Evolutionary conservation across 2,113 vertebrate species (phyloP), one percentile per base, ranked within the genome.

Genomic region (Pseudorasbora parva): DNA sequence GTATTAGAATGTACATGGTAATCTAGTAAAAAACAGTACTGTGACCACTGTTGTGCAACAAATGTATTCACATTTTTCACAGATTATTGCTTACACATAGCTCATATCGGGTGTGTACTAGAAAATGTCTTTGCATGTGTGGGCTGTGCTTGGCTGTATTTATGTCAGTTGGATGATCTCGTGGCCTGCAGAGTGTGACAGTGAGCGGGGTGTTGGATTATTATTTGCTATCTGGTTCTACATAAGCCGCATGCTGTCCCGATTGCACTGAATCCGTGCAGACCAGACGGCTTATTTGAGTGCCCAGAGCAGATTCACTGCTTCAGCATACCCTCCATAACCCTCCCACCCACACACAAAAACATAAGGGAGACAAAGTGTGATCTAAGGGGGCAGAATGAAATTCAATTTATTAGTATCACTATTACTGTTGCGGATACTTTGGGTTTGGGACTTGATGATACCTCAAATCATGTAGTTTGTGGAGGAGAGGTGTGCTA

Each of bases 131-230:
- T 21, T 69, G 25, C 8, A 3, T 47, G 30, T 54, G 47, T 82
- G 45, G 66, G 33, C 33, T 51, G 19, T 74, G 64, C 59, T 23
- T 25, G 47, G 68, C n/a, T 57, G 23, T 81, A 68, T 64, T 71
- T 56, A 43, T 69, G 33, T 66, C n/a, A 51, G 57, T 30, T 54
- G 56, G 27, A 78, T 78, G 64, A 64, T 82, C 11, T 64, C 15
- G 43, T 86, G 74, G 14, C 47, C 64, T 78, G 43, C 33, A 78
- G 54, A 45, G 76, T 73, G 54, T 86, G 81, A 73, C 47, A 49
- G n/a, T 73, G 66, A 64, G 69, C 25, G 23, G 27, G 49, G 30
- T 14, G 47, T 76, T 75, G 51, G 47, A 80, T 57, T 86, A 11
- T 72, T 51, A 43, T 43, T 72, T 73, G 64, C 73, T 78, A 59